These are phyloP conservation scores for Frieseomelitta varia DNA, from an alignment of 1,140 invertebrate genomes.

Conservation along the genomic window DNA sequence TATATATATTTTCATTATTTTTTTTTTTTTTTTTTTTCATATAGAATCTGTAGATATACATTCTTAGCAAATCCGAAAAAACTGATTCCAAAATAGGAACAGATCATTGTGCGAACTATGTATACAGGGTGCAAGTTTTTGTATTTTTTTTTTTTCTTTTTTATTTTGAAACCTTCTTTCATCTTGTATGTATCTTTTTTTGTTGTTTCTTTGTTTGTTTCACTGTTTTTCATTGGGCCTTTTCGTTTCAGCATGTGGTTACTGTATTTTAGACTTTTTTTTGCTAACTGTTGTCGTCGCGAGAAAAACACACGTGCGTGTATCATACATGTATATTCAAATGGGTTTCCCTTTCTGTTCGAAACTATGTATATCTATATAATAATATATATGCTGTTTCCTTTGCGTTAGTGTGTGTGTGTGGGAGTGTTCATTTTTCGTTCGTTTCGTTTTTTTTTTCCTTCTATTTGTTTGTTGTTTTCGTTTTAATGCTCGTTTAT, in stretches of 20 bases:
- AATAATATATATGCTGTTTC: constrained; percentile 31
- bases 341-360: background rate
- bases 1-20: constrained; percentile 51
- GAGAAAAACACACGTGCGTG: constrained; percentile 30
- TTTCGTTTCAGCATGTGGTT: constrained; percentile 27
- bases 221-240: constrained; percentile 16
- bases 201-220: constrained; percentile 49
- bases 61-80: constrained; percentile 78
- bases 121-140: constrained; percentile 79
- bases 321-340: background rate
- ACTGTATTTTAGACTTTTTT: background rate
- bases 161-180: constrained; percentile 30
- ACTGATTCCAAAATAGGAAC: constrained; percentile 78
- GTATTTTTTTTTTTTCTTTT: constrained; percentile 49
- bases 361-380: constrained; percentile 19
- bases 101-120: constrained; percentile 80
- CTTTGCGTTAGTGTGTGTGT: constrained; percentile 41
- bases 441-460: constrained; percentile 33
- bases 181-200: constrained; percentile 25
- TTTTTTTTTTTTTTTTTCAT: constrained; percentile 50
- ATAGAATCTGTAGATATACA: constrained; percentile 76
- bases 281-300: constrained; percentile 20
- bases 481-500: constrained; percentile 56
- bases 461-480: constrained; percentile 20
- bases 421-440: constrained; percentile 17